Conservation (phyloP, 64 coral and sea anemone species). For the Porites lutea region DNA sequence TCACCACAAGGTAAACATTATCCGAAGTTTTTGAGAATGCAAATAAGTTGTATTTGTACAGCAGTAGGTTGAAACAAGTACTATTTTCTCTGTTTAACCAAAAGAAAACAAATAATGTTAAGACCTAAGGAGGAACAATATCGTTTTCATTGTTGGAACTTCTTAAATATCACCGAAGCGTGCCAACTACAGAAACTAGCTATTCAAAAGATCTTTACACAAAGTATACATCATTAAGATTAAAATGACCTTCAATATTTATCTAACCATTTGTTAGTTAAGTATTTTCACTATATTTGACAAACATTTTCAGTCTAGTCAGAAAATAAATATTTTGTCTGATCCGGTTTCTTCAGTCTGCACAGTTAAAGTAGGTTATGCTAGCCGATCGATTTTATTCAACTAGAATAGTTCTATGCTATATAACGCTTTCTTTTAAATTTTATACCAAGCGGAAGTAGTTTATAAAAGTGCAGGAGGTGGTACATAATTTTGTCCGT, state of each 20-base stretch:
- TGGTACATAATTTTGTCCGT: too few relatives aligned
- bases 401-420: not conserved
- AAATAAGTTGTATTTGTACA: not conserved
- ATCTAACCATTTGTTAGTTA: not conserved
- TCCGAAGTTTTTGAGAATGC: not conserved
- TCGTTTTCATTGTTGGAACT: not conserved
- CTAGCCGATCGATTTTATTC: too few relatives aligned
- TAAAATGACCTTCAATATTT: not conserved
- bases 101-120: not conserved
- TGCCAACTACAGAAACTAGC: not conserved
- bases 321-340: too few relatives aligned
- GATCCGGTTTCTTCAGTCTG: too few relatives aligned
- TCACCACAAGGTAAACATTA: not conserved
- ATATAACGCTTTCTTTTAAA: not conserved
- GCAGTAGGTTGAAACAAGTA: constrained; percentile 6
- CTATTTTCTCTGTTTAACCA: not conserved
- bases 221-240: not conserved
- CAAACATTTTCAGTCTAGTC: too few relatives aligned
- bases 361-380: too few relatives aligned
- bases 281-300: not conserved
- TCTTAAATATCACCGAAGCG: not conserved
- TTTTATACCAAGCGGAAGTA: not conserved
- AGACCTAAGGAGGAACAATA: not conserved
- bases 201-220: not conserved
- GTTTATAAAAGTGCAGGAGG: not conserved